A percentile compares a stretch with the other conserved stretches of the same genome.
phyloP scores from a whole-genome alignment of 2,888 invertebrate genomes.

The Nemapogon koenigi region DNA sequence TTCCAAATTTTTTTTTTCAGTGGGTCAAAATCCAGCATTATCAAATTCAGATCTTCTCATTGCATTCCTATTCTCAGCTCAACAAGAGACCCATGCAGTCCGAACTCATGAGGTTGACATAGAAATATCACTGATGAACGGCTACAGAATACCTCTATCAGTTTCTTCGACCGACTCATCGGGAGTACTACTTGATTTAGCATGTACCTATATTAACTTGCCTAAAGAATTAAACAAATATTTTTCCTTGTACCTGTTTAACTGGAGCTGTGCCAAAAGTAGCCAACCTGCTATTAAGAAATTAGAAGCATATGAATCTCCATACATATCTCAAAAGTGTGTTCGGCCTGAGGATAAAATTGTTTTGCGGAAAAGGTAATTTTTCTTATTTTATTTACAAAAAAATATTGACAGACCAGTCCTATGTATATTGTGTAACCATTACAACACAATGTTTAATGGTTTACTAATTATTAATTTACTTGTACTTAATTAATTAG shows the following conservation, averaged over 20 bases:
- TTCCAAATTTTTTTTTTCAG: slow-evolving; percentile 53
- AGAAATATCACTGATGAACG: slow-evolving; percentile 87
- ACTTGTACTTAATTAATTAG: no score
- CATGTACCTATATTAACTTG: slow-evolving; percentile 81
- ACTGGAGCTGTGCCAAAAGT: slow-evolving; percentile 75
- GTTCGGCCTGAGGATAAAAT: slow-evolving; percentile 77
- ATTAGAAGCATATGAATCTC: slow-evolving; percentile 96
- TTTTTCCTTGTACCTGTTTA: slow-evolving; percentile 89
- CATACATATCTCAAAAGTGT: slow-evolving; percentile 89
- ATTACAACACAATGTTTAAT: no score
- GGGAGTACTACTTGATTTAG: slow-evolving; percentile 81
- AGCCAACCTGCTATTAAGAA: slow-evolving; percentile 81
- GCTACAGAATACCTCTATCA: slow-evolving; percentile 81
- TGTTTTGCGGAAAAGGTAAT: slow-evolving; percentile 85
- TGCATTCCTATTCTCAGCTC: slow-evolving; percentile 88
- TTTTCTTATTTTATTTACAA: no score
- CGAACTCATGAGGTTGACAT: slow-evolving; percentile 74
- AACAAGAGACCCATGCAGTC: slow-evolving; percentile 83
- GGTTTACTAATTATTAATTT: no score
- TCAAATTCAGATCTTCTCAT: slow-evolving; percentile 82
- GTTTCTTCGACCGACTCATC: slow-evolving; percentile 85
- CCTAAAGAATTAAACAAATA: slow-evolving; percentile 81
- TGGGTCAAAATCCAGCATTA: slow-evolving; percentile 86
- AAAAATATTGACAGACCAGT: no score
- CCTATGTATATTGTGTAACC: no score